Conservation (phyloP, 2,888 invertebrate species). For the Nomada hirtipes region DNA sequence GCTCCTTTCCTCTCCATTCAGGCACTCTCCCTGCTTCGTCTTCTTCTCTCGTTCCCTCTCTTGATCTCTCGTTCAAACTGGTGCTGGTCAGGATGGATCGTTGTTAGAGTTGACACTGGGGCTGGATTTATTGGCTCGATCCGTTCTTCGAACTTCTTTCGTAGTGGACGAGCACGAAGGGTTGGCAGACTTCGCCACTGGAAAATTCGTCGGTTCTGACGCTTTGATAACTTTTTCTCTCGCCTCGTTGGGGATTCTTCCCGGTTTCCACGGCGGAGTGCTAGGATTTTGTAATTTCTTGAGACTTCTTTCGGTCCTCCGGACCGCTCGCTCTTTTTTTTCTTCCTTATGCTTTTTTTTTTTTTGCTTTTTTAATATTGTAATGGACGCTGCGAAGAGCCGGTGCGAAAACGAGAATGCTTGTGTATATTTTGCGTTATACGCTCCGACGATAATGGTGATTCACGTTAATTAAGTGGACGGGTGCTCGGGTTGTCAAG, state of each 20-base stretch:
- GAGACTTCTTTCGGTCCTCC: too few species aligned
- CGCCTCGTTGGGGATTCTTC: constrained; percentile 3
- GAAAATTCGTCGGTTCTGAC: constrained; percentile 50
- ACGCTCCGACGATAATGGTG: constrained; percentile 15
- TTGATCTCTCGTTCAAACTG: neutral
- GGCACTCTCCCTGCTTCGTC: constrained; percentile 5
- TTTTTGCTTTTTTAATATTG: constrained; percentile 19
- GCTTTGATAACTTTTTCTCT: constrained; percentile 41
- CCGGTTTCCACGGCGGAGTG: neutral
- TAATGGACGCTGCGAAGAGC: constrained; percentile 9
- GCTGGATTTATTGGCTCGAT: constrained; percentile 63
- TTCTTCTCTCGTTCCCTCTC: neutral
- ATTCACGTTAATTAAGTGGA: constrained; percentile 22
- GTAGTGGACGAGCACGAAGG: neutral
- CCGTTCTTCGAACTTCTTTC: constrained; percentile 28
- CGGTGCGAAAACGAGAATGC: neutral
- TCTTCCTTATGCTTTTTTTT: neutral
- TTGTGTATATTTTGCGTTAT: constrained; percentile 9
- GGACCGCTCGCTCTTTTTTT: neutral
- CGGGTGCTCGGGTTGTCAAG: constrained; percentile 1
- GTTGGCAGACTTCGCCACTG: neutral
- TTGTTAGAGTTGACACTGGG: constrained; percentile 63
- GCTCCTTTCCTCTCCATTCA: constrained; percentile 48
- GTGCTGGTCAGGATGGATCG: constrained; percentile 56
- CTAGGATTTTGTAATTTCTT: constrained; percentile 13